Conservation (phyloP, 2,888 invertebrate species). For the Myopa testacea region DNA sequence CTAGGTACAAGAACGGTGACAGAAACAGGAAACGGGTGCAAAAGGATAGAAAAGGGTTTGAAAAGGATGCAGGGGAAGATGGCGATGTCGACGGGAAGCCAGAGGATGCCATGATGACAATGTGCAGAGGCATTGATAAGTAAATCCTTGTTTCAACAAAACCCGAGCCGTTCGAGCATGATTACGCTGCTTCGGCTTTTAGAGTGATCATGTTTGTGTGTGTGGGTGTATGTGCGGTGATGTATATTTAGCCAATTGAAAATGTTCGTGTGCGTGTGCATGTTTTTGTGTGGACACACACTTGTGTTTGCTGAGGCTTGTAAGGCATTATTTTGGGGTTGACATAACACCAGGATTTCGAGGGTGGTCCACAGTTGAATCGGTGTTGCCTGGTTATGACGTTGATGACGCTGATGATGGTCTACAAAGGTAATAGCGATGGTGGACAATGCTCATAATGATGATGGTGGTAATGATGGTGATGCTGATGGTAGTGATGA, state of each 20-base stretch:
- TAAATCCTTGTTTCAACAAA: conserved; percentile 30
- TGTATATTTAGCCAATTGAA: not conserved
- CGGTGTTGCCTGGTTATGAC: conserved; percentile 12
- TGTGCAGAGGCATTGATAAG: conserved; percentile 32
- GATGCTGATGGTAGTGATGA: not conserved
- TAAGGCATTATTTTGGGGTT: conserved; percentile 26
- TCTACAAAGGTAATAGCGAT: not conserved
- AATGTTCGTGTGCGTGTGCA: not conserved
- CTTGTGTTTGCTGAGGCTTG: conserved; percentile 23
- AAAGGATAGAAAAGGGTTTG: too few relatives aligned
- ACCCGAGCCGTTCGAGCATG: conserved; percentile 18
- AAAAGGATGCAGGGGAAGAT: too few relatives aligned
- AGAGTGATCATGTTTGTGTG: conserved; percentile 1
- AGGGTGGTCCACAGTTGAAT: conserved; percentile 9
- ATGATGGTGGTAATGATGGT: not conserved
- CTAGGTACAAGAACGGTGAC: not conserved
- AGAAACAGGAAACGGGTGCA: not conserved
- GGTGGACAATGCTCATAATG: not conserved
- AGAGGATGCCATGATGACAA: not conserved
- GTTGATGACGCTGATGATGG: not conserved
- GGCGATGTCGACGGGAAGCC: too few relatives aligned
- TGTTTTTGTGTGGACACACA: not conserved
- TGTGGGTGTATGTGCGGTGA: not conserved
- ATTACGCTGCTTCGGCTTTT: not conserved
- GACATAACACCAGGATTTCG: not conserved